These are phyloP conservation scores for Hipparchia semele DNA, from an alignment of 2,888 invertebrate species.

Conservation along the genomic window DNA sequence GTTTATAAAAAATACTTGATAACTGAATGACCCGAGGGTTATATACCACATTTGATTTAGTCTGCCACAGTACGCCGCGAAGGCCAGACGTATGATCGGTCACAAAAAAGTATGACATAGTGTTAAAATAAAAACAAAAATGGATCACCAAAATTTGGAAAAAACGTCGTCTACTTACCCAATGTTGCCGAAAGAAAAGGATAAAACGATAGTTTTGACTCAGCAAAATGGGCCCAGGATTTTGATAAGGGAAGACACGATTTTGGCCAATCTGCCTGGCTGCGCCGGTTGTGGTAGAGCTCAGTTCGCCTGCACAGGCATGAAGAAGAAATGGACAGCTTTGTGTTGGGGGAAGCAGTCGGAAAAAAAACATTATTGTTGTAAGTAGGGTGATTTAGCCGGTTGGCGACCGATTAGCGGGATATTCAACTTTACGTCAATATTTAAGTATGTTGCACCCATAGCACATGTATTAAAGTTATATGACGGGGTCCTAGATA, in stretches of 20 bases:
- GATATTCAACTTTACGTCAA: too few species aligned
- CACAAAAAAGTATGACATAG: conserved; percentile 6
- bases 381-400: too few species aligned
- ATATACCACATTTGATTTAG: conserved; percentile 40
- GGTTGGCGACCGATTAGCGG: too few species aligned
- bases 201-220: conserved; percentile 54
- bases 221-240: conserved; percentile 58
- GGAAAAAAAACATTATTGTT: conserved; percentile 68
- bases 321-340: conserved; percentile 69
- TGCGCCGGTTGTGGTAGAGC: conserved; percentile 68
- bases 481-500: too few species aligned
- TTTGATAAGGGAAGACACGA: conserved; percentile 71
- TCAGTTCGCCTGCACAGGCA: conserved; percentile 67
- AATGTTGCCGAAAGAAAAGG: conserved; percentile 48
- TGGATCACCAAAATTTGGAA: conserved; percentile 44
- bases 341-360: conserved; percentile 72
- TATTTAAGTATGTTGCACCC: too few species aligned
- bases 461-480: too few species aligned
- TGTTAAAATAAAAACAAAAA: conserved; percentile 27
- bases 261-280: conserved; percentile 62
- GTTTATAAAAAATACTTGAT: conserved; percentile 19
- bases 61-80: conserved; percentile 22
- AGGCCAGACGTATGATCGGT: conserved; percentile 24
- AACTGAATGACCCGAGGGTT: conserved; percentile 18
- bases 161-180: conserved; percentile 43